Evolutionary conservation across 53 echinoderm and acorn worm species (phyloP).

Genomic region (Antedon mediterranea): DNA sequence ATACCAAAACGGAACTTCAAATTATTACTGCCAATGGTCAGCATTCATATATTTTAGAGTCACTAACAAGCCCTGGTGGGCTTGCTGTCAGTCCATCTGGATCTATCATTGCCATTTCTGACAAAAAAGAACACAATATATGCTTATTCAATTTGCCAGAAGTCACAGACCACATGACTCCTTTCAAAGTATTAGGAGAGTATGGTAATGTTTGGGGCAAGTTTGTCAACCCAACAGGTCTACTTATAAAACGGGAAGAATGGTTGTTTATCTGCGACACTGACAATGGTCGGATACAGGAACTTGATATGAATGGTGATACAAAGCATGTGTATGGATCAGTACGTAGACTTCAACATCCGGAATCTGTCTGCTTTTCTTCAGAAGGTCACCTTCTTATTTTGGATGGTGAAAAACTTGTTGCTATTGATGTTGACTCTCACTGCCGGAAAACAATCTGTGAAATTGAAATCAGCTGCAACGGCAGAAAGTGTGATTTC

Average conservation of each 20-base stretch:
- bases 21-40: background rate
- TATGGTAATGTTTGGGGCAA: background rate
- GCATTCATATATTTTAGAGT: background rate
- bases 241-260: background rate
- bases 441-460: background rate
- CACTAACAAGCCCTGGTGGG: background rate
- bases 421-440: background rate
- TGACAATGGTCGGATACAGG: background rate
- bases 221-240: background rate
- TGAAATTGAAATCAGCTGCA: background rate
- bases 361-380: background rate
- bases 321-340: background rate
- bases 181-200: background rate
- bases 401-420: background rate
- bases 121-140: background rate
- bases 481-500: background rate
- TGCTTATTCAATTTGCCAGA: background rate
- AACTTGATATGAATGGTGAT: background rate
- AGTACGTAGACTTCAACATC: background rate
- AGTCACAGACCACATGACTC: background rate
- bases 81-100: background rate
- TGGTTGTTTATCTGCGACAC: background rate
- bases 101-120: background rate
- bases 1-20: background rate
- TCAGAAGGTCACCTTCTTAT: background rate